These are phyloP conservation scores for Scelioninae gen. 1 DNA, from an alignment of 2,888 invertebrate species.

Conservation along the genomic window DNA sequence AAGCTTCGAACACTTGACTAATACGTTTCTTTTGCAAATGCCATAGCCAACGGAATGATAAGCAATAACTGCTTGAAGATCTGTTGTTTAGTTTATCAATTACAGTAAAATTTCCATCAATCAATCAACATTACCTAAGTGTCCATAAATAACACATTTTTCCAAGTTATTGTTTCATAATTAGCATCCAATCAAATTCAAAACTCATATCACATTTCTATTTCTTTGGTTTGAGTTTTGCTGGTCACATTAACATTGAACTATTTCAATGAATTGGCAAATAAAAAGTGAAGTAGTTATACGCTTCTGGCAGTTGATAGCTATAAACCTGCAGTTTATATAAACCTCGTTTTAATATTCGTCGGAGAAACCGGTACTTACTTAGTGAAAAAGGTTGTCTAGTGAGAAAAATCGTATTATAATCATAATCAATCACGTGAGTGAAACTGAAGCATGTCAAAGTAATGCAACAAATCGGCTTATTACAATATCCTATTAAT, in stretches of 20 bases:
- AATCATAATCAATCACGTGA: conserved; percentile 63
- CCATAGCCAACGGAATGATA: conserved; percentile 53
- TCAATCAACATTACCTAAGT: background rate
- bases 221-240: too few relatives aligned
- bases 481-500: conserved; percentile 57
- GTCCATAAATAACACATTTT: too few relatives aligned
- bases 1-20: conserved; percentile 75
- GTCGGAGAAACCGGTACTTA: conserved; percentile 44
- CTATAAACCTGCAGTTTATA: conserved; percentile 29
- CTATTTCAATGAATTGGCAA: too few relatives aligned
- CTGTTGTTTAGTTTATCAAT: conserved; percentile 19
- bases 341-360: conserved; percentile 47
- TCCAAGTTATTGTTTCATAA: too few relatives aligned
- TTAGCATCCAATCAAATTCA: too few relatives aligned
- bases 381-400: conserved; percentile 44
- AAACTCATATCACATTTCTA: too few relatives aligned
- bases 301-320: conserved; percentile 15
- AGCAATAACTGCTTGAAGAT: conserved; percentile 14
- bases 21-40: conserved; percentile 68
- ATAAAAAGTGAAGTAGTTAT: too few relatives aligned
- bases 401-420: conserved; percentile 54
- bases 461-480: conserved; percentile 54
- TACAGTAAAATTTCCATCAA: background rate
- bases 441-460: conserved; percentile 54
- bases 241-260: too few relatives aligned